These are phyloP conservation scores for Pristionchus exspectatus DNA, from an alignment of 2,888 invertebrate genomes.

Conservation along the genomic window DNA sequence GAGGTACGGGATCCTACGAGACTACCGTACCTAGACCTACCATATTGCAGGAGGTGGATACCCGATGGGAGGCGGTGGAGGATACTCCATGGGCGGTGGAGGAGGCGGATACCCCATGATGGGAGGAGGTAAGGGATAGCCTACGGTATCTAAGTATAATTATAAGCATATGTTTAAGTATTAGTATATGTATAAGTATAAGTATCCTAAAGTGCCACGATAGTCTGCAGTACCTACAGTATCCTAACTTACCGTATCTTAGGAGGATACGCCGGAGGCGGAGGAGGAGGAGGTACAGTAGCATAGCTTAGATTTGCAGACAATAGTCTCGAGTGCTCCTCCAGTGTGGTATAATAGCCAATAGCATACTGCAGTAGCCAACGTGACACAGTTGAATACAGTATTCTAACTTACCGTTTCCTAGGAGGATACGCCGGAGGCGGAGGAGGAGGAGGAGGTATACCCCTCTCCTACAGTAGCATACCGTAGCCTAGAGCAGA, in stretches of 20 bases:
- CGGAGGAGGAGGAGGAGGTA: conserved; percentile 50
- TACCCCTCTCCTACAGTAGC: background rate
- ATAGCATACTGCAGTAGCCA: no score
- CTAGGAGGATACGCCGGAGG: conserved; percentile 20
- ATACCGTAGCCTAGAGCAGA: no score
- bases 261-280: conserved; percentile 33
- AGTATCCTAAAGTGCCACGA: background rate
- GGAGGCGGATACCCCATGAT: conserved; percentile 54
- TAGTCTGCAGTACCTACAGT: no score
- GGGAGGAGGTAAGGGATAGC: conserved; percentile 46
- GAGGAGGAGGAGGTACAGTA: background rate
- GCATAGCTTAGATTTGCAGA: background rate
- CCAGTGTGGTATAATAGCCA: no score
- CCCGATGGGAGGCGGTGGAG: conserved; percentile 54
- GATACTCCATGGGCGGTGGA: conserved; percentile 53
- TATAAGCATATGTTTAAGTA: no score
- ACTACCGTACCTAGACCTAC: background rate
- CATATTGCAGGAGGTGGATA: conserved; percentile 30
- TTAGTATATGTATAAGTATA: no score
- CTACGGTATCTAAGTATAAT: no score
- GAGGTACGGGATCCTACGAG: background rate
- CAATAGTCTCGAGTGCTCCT: no score
- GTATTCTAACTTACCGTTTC: background rate
- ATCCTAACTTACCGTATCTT: no score
- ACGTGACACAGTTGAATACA: no score